A percentile compares a stretch with the other conserved stretches of the same genome.
Conservation (phyloP, 2,888 invertebrate species). For the Stenichneumon culpator region DNA sequence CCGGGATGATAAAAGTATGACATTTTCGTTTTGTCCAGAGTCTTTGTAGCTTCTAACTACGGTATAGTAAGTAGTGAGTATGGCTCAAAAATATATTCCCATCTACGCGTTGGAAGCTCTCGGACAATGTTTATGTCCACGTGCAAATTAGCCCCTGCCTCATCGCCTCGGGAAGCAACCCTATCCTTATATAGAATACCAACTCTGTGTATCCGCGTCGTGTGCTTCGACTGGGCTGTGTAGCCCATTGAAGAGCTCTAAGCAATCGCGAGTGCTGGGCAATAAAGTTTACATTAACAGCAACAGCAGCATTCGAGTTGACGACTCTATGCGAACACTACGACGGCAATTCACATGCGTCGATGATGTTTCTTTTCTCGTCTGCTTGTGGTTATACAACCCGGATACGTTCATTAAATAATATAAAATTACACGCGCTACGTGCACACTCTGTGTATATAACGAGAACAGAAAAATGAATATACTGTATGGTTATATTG, state of each 20-base stretch:
- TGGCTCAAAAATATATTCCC: slow-evolving; percentile 41
- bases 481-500: background rate
- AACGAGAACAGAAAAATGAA: slow-evolving; percentile 26
- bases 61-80: slow-evolving; percentile 8
- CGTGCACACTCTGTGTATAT: slow-evolving; percentile 2
- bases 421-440: slow-evolving; percentile 56
- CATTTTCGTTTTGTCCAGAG: slow-evolving; percentile 26
- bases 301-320: slow-evolving; percentile 58
- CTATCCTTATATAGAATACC: slow-evolving; percentile 64
- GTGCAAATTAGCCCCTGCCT: slow-evolving; percentile 61
- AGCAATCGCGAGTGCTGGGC: slow-evolving; percentile 55
- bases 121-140: slow-evolving; percentile 57
- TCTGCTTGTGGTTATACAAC: slow-evolving; percentile 47
- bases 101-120: slow-evolving; percentile 50
- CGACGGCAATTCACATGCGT: slow-evolving; percentile 48
- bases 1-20: slow-evolving; percentile 28
- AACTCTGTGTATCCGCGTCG: slow-evolving; percentile 19
- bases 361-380: slow-evolving; percentile 27
- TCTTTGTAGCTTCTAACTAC: slow-evolving; percentile 28
- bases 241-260: slow-evolving; percentile 51
- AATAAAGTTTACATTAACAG: slow-evolving; percentile 67
- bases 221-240: slow-evolving; percentile 30
- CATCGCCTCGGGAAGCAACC: slow-evolving; percentile 62
- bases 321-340: slow-evolving; percentile 63
- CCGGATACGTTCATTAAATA: slow-evolving; percentile 61